Conservation (phyloP, 2,113 vertebrate genomes). For the Microcebus griseorufus region DNA sequence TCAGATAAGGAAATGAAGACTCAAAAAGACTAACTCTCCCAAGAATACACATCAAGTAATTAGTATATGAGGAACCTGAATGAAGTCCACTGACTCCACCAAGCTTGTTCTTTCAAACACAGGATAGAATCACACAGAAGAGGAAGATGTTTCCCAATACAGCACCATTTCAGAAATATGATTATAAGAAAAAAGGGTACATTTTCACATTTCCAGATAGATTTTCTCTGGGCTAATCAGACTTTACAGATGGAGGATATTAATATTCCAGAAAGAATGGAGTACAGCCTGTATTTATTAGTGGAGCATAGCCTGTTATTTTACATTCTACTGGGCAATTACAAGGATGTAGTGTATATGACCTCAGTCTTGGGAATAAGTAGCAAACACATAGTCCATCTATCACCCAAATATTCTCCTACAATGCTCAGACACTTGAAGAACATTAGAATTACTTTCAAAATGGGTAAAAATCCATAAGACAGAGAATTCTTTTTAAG, state of each 20-base stretch:
- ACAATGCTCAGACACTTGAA: not conserved
- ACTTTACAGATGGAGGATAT: not conserved
- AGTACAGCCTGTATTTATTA: not conserved
- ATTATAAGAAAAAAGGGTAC: not conserved
- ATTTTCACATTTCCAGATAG: slow-evolving; percentile 10
- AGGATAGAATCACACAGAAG: not conserved
- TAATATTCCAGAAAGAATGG: slow-evolving; percentile 28
- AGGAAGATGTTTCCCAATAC: not conserved
- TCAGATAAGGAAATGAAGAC: not conserved
- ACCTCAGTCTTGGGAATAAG: not conserved
- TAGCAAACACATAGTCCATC: not conserved
- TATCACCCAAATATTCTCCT: not conserved
- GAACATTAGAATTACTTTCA: not conserved
- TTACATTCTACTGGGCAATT: not conserved
- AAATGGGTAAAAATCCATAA: not conserved
- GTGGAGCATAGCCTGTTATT: not conserved
- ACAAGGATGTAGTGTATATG: not conserved
- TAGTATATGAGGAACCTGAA: not conserved
- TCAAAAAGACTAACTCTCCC: not conserved
- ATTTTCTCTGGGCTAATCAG: slow-evolving; percentile 1
- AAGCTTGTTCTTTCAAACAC: not conserved
- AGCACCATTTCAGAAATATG: not conserved
- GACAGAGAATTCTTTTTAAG: not conserved
- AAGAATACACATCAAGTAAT: not conserved
- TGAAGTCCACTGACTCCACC: not conserved